Conservation (phyloP, 2,888 invertebrate species). For the Macrosiphum euphorbiae region DNA sequence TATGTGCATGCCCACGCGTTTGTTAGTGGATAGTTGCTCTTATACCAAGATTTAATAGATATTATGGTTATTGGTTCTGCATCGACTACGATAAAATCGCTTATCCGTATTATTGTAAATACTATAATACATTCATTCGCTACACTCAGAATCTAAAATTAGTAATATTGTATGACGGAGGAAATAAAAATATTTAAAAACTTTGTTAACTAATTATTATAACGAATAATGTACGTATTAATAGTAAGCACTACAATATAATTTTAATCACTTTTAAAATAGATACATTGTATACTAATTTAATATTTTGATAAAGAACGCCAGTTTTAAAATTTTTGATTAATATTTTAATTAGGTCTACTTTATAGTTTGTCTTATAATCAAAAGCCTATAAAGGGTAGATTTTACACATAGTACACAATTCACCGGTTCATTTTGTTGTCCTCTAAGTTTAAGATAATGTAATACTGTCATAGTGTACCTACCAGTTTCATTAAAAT, state of each 20-base stretch:
- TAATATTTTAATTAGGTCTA: not conserved
- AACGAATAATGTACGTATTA: not conserved
- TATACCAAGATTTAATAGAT: no score
- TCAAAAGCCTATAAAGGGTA: not conserved
- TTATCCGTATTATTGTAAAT: no score
- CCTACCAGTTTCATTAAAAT: not conserved
- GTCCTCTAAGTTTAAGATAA: not conserved
- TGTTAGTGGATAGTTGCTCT: no score
- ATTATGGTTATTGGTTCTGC: no score
- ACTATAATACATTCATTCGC: no score
- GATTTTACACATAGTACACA: not conserved
- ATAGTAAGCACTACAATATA: not conserved
- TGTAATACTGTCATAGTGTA: not conserved
- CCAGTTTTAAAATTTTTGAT: not conserved
- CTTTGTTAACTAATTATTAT: not conserved
- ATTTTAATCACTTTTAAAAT: conserved; percentile 1
- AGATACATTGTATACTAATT: not conserved
- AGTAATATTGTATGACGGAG: not conserved
- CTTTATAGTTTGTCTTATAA: not conserved
- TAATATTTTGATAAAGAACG: not conserved
- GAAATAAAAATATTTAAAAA: not conserved
- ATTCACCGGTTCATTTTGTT: not conserved
- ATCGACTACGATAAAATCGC: no score
- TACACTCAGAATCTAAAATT: not conserved
- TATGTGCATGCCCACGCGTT: no score